A percentile compares a stretch with the other conserved stretches of the same genome.
Conservation (phyloP, 2,797 vertebrate genomes). For the Numenius phaeopus region DNA sequence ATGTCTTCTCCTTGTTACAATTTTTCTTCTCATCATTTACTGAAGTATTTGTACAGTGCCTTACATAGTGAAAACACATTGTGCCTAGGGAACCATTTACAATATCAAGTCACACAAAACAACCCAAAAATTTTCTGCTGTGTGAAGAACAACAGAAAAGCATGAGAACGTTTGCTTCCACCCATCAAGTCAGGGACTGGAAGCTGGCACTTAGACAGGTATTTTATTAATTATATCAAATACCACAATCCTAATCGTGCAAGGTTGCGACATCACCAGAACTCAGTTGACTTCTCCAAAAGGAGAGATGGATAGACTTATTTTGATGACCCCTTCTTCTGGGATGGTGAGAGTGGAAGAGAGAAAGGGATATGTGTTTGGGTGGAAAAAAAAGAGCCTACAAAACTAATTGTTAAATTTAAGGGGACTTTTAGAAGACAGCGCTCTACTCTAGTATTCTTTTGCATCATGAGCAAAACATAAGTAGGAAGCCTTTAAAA, state of each 20-base stretch:
- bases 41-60: neutral
- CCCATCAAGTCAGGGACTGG: neutral
- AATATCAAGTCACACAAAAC: neutral
- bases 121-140: neutral
- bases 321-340: rapidly evolving
- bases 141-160: neutral
- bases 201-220: neutral
- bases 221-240: neutral
- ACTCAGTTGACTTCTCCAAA: neutral
- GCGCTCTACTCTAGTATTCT: neutral
- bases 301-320: rapidly evolving
- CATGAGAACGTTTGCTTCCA: neutral
- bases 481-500: neutral
- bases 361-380: rapidly evolving
- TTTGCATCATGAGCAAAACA: neutral
- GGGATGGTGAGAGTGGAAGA: neutral
- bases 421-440: neutral
- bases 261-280: neutral
- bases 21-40: neutral
- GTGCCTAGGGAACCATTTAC: neutral
- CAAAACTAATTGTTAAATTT: neutral
- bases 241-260: neutral
- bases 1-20: neutral
- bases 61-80: neutral
- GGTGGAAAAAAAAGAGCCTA: rapidly evolving